Evolutionary conservation across 2,888 invertebrate species (phyloP).

Genomic region (Latrodectus elegans): DNA sequence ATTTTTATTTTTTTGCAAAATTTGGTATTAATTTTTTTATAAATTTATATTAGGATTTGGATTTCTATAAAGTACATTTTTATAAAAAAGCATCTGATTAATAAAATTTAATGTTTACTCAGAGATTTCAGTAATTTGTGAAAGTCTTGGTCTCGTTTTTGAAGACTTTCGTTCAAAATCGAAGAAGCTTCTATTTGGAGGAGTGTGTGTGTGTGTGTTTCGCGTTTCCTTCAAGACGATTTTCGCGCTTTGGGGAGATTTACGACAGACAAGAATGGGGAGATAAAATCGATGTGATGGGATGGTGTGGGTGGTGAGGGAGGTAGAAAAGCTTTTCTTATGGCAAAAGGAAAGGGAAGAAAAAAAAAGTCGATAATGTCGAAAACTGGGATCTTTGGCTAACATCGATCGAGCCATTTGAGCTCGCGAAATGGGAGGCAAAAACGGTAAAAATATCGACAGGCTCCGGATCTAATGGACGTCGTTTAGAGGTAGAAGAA

Average conservation of each 20-base stretch:
- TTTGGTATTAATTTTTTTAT: too few relatives aligned
- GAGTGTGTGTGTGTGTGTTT: too few relatives aligned
- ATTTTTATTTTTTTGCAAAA: too few relatives aligned
- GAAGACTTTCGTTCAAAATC: too few relatives aligned
- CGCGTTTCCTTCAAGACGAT: slow-evolving; percentile 30
- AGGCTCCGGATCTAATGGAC: slow-evolving; percentile 31
- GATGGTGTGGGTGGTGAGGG: slow-evolving; percentile 3
- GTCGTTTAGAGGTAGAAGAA: slow-evolving; percentile 33
- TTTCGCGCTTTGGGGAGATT: slow-evolving; percentile 45
- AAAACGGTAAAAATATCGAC: slow-evolving; percentile 27
- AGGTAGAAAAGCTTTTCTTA: slow-evolving; percentile 30
- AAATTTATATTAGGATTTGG: too few relatives aligned
- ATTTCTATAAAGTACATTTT: too few relatives aligned
- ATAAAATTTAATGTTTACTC: too few relatives aligned
- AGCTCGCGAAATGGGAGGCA: neutral
- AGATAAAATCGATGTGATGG: slow-evolving; percentile 24
- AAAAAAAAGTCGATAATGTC: slow-evolving; percentile 60
- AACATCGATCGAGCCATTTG: slow-evolving; percentile 26
- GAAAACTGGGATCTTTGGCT: slow-evolving; percentile 54
- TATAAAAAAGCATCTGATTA: too few relatives aligned
- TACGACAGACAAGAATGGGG: slow-evolving; percentile 43
- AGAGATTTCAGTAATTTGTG: too few relatives aligned
- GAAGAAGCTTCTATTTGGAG: too few relatives aligned
- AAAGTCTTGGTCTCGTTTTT: too few relatives aligned
- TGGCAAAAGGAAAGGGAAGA: slow-evolving; percentile 2